Evolutionary conservation across 2,113 vertebrate genomes (phyloP).

Genomic region (Uria lomvia): DNA sequence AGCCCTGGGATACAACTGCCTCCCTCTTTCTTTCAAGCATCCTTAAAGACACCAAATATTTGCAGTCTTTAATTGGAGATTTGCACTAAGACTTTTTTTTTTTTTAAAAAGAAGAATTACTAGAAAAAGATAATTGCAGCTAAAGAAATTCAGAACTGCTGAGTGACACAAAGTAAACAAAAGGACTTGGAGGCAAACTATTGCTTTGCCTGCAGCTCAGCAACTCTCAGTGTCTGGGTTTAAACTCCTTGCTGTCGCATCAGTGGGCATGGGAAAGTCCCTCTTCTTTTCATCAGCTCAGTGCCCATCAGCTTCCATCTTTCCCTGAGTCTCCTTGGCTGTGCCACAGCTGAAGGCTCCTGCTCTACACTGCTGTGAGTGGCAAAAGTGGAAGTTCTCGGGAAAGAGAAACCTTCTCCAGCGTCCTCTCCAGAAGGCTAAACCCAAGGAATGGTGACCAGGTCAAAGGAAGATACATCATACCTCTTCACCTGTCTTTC

Average conservation of each 20-base stretch:
- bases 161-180: not conserved
- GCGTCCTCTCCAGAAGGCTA: not conserved
- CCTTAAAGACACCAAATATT: not conserved
- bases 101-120: not conserved
- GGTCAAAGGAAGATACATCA: not conserved
- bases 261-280: not conserved
- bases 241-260: accelerated
- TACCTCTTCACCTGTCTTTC: not conserved
- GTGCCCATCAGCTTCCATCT: not conserved
- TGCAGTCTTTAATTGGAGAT: not conserved
- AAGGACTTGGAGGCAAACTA: not conserved
- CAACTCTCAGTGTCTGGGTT: not conserved
- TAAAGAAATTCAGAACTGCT: not conserved
- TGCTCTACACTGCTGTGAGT: accelerated
- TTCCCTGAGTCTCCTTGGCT: accelerated
- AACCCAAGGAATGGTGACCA: not conserved
- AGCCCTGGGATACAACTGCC: not conserved
- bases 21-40: not conserved
- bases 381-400: not conserved
- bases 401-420: not conserved
- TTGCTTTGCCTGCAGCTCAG: not conserved
- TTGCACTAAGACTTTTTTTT: not conserved
- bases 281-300: not conserved
- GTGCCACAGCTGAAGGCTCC: not conserved
- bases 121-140: not conserved